Percentiles rank a stretch among this genome's conserved stretches.
Conservation (phyloP, 2,888 invertebrate genomes). For the Halocaridina rubra region DNA sequence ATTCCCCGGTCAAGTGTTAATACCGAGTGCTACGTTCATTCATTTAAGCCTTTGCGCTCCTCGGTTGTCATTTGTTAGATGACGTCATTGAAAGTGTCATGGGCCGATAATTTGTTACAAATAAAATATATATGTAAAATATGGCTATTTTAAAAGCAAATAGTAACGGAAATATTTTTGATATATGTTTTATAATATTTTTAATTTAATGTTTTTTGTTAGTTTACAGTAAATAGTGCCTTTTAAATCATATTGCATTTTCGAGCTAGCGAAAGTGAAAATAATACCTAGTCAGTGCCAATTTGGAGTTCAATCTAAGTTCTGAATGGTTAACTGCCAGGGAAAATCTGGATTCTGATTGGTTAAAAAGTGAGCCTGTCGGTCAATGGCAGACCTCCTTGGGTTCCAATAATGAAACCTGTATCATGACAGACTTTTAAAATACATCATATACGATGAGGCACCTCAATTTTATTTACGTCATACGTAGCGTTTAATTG, state of each 20-base stretch:
- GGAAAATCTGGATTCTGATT: not conserved
- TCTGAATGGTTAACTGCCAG: not conserved
- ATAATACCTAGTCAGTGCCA: not conserved
- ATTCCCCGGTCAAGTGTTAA: not conserved
- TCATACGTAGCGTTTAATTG: too few species aligned
- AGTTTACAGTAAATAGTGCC: not conserved
- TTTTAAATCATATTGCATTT: too few species aligned
- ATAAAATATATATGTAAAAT: not conserved
- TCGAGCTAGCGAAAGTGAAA: constrained; percentile 7
- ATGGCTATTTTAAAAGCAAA: not conserved
- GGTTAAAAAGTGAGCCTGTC: constrained; percentile 22
- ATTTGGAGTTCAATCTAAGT: not conserved
- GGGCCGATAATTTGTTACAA: not conserved
- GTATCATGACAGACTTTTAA: constrained; percentile 38
- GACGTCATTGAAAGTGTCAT: constrained; percentile 33
- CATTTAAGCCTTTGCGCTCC: constrained; percentile 47
- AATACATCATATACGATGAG: not conserved
- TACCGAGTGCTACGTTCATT: too few species aligned
- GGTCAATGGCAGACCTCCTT: constrained; percentile 54
- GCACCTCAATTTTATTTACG: too few species aligned
- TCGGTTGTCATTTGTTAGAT: constrained; percentile 47
- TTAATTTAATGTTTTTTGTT: not conserved
- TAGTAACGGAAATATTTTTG: not conserved
- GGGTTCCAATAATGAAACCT: constrained; percentile 49
- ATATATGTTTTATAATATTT: not conserved